Conservation (phyloP, 2,797 vertebrate species). For the Acrossocheilus fasciatus region DNA sequence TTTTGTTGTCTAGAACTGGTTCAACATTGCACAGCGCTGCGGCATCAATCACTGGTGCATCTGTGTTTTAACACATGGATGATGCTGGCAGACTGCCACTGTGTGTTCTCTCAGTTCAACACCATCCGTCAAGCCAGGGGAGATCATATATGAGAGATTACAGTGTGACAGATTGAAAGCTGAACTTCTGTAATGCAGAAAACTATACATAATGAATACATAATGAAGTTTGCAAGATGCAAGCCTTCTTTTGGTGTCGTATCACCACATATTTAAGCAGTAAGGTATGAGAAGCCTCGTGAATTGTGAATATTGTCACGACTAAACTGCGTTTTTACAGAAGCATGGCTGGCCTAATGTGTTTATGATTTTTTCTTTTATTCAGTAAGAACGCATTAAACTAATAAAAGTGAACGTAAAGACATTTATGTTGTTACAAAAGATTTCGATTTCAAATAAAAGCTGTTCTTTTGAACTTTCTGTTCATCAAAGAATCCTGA, state of each 20-base stretch:
- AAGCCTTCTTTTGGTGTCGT: not conserved
- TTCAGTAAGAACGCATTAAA: not conserved
- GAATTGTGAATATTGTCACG: not conserved
- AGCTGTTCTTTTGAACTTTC: not conserved
- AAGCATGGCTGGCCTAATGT: not conserved
- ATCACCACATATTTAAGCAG: not conserved
- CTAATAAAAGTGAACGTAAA: not conserved
- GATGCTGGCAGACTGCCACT: conserved; percentile 73
- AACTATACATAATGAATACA: not conserved
- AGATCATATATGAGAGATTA: conserved; percentile 28
- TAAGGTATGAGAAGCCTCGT: not conserved
- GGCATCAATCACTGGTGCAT: conserved; percentile 76
- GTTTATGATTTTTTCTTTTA: not conserved
- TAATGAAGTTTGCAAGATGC: not conserved
- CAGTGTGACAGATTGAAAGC: conserved; percentile 16
- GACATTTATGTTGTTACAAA: not conserved
- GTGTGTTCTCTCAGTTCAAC: conserved; percentile 65
- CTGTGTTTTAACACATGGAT: conserved; percentile 58
- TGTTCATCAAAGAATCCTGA: not conserved
- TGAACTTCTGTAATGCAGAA: not conserved
- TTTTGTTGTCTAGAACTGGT: conserved; percentile 74
- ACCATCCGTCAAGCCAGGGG: conserved; percentile 55
- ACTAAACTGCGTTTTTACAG: not conserved
- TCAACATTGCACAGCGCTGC: conserved; percentile 63
- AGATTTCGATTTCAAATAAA: not conserved